Evolutionary conservation across 1,140 invertebrate species (phyloP).

Genomic region (Akabosia matsudoensis): DNA sequence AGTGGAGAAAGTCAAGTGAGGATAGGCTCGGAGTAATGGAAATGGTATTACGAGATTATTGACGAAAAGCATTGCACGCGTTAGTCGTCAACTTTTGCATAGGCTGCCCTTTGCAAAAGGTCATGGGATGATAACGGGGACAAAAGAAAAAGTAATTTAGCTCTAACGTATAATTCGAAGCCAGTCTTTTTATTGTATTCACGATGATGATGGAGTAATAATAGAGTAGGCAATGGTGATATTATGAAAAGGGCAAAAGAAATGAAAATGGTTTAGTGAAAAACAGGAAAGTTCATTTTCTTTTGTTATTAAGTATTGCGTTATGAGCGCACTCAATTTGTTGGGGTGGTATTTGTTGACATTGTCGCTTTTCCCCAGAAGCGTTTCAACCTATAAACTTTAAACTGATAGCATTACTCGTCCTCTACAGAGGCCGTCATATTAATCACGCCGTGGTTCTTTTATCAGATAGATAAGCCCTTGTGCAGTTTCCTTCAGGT

Average conservation of each 20-base stretch:
- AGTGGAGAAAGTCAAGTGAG: neutral
- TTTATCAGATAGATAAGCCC: no score
- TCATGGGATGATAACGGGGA: neutral
- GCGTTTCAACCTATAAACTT: no score
- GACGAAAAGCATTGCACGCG: neutral
- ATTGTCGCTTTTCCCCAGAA: no score
- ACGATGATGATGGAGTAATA: no score
- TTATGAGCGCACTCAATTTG: no score
- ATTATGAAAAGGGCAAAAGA: neutral
- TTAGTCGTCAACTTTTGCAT: neutral
- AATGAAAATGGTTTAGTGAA: neutral
- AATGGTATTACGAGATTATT: neutral
- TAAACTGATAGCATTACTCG: no score
- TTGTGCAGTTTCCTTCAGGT: no score
- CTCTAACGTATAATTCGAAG: neutral
- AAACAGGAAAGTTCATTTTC: neutral
- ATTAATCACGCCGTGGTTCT: no score
- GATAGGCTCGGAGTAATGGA: neutral
- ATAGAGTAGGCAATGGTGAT: neutral
- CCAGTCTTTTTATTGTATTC: no score
- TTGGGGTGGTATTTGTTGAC: no score
- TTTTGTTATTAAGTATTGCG: no score
- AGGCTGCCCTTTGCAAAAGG: neutral
- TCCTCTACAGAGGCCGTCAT: no score
- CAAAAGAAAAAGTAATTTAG: neutral